phyloP scores from a whole-genome alignment of 2,888 invertebrate genomes.

The Drosophila robusta region DNA sequence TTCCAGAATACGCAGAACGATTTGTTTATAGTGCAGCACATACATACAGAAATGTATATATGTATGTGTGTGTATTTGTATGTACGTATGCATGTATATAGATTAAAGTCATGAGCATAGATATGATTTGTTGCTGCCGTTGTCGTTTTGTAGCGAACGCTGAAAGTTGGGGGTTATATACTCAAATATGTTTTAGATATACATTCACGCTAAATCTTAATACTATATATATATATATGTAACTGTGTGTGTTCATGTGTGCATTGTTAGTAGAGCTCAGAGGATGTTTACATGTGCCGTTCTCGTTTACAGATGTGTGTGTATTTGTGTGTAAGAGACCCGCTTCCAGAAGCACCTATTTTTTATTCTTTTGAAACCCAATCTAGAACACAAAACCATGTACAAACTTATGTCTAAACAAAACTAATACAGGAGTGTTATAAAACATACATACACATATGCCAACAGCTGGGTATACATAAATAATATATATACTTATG shows the following conservation, averaged over 20 bases:
- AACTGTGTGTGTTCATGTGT: neutral
- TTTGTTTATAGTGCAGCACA: neutral
- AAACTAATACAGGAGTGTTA: slow-evolving; percentile 11
- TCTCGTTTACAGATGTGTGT: slow-evolving; percentile 3
- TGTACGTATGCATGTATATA: slow-evolving; percentile 3
- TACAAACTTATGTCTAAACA: slow-evolving; percentile 32
- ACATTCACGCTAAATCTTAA: slow-evolving; percentile 46
- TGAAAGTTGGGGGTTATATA: slow-evolving; percentile 25
- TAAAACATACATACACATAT: slow-evolving; percentile 15
- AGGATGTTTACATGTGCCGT: slow-evolving; percentile 17
- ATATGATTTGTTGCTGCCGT: slow-evolving; percentile 3
- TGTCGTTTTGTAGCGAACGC: slow-evolving; percentile 40
- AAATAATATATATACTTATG: slow-evolving; percentile 7
- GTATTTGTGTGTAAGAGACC: slow-evolving; percentile 5
- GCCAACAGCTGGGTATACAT: slow-evolving; percentile 17
- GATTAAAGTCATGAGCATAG: slow-evolving; percentile 20
- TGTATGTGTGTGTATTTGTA: neutral
- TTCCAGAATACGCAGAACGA: slow-evolving; percentile 12
- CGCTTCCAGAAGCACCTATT: slow-evolving; percentile 16
- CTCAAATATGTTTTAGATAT: slow-evolving; percentile 3
- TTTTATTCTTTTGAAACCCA: neutral
- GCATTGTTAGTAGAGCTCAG: slow-evolving; percentile 23
- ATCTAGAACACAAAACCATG: slow-evolving; percentile 26
- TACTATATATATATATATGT: neutral
- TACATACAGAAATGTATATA: neutral